phyloP scores from a whole-genome alignment of 2,113 vertebrate genomes.

The Odobenus rosmarus region DNA sequence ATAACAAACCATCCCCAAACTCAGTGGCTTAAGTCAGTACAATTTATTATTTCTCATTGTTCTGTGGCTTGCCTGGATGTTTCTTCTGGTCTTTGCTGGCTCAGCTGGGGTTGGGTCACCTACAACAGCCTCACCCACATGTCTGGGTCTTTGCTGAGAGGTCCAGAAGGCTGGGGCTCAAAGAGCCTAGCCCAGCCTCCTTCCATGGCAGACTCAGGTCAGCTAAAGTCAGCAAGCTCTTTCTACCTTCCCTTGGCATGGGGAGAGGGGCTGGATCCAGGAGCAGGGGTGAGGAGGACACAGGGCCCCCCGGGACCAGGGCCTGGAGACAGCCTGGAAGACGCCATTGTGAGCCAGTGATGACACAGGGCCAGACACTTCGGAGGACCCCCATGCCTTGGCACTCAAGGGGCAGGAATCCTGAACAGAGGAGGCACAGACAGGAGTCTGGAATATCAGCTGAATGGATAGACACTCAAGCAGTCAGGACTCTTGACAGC shows the following conservation, averaged over 20 bases:
- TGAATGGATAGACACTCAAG: accelerated
- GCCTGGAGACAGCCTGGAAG: not conserved
- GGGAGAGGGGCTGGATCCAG: not conserved
- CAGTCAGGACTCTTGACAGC: not conserved
- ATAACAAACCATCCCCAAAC: not conserved
- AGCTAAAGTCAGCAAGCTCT: not conserved
- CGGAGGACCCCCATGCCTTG: not conserved
- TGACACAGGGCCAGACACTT: accelerated
- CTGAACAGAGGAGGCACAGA: not conserved
- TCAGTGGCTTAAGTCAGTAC: not conserved
- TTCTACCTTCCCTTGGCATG: not conserved
- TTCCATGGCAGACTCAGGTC: accelerated
- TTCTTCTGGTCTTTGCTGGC: not conserved
- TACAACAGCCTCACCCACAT: not conserved
- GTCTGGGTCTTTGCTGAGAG: not conserved
- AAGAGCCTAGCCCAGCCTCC: not conserved
- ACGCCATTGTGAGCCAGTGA: too few species aligned
- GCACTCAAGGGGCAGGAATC: not conserved
- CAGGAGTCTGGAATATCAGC: not conserved
- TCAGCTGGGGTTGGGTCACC: not conserved
- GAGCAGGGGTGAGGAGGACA: not conserved
- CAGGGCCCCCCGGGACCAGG: not conserved
- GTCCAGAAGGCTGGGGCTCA: too few species aligned
- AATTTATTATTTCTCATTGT: not conserved
- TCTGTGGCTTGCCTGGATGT: not conserved